Evolutionary conservation across 2,888 invertebrate genomes (phyloP), one percentile per base, ranked within the genome.

Genomic region (Xestia xanthographa): DNA sequence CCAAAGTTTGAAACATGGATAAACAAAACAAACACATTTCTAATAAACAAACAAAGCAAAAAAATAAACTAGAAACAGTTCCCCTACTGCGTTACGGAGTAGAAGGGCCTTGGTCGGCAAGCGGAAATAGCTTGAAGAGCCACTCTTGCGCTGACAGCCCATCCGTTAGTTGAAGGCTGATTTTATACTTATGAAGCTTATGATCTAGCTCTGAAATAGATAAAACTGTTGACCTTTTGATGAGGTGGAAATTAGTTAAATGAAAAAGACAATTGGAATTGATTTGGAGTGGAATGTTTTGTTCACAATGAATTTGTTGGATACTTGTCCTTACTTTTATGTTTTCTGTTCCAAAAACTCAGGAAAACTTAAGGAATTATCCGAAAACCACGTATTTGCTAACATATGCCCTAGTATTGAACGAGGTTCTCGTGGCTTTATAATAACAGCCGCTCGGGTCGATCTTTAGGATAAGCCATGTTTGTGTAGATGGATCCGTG

Each of bases 81-180:
- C 60, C 50, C 22, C 66, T 66, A 53, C 79, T 63, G 77, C 68
- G 66, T 75, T 78, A 79, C 66, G 72, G 69, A 34, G 75, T 34
- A 26, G 29, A 79, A 75, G 79, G 80, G 87, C 88, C 90, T 86
- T 89, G 90, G 86, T 87, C 86, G 86, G 86, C 75, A 26, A 72
- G 77, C 85, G 86, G 87, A 90, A 90, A 90, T 90, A 90, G 85
- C 85, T 81, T 86, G 83, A 83, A 87, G 87, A 75, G 79, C 76
- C 84, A 75, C 90, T 87, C 85, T 75, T 75, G 82, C 82, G 77
- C 81, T 38, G 78, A 62, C 82, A 70, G 79, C 80, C 86, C 80
- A 77, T 74, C 75, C 82, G 11, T 29, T 34, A 4, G 74, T 66
- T 72, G 72, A 84, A 80, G 73, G 73, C 69, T 87, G 78, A 80